A percentile compares a stretch with the other conserved stretches of the same genome.
phyloP scores from a whole-genome alignment of 1,140 invertebrate genomes.

The Anoplophora glabripennis region DNA sequence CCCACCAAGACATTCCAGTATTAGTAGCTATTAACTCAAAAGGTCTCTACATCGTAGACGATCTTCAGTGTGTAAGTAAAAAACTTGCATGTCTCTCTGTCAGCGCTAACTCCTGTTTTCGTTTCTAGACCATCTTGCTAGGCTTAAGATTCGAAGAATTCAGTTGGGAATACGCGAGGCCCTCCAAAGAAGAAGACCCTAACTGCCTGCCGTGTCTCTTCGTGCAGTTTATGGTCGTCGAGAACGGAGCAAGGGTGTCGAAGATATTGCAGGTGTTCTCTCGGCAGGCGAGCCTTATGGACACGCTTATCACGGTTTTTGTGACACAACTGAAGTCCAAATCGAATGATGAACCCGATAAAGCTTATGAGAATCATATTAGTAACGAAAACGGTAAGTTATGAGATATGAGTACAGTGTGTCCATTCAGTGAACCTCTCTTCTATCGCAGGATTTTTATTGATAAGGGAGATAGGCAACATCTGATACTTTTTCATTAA shows the following conservation, averaged over 20 bases:
- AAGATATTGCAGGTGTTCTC: conserved; percentile 87
- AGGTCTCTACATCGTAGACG: conserved; percentile 85
- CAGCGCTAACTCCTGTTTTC: not conserved
- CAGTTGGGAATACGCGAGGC: conserved; percentile 85
- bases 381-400: conserved; percentile 37
- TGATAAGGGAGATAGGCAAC: too few species aligned
- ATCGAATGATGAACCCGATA: conserved; percentile 47
- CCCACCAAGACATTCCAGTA: conserved; percentile 80
- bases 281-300: conserved; percentile 87
- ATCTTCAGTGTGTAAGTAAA: conserved; percentile 73
- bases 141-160: conserved; percentile 84
- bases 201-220: conserved; percentile 88
- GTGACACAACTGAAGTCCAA: conserved; percentile 67
- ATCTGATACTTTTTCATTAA: too few species aligned
- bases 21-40: conserved; percentile 84
- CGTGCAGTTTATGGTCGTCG: conserved; percentile 80
- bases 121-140: conserved; percentile 70
- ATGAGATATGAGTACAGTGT: too few species aligned
- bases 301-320: conserved; percentile 84
- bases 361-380: conserved; percentile 39
- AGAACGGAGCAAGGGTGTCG: conserved; percentile 79
- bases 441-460: too few species aligned
- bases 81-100: not conserved
- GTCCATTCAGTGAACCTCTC: too few species aligned
- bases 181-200: conserved; percentile 77